Conservation (phyloP, 2,888 invertebrate species). For the Tenthredo distinguenda region DNA sequence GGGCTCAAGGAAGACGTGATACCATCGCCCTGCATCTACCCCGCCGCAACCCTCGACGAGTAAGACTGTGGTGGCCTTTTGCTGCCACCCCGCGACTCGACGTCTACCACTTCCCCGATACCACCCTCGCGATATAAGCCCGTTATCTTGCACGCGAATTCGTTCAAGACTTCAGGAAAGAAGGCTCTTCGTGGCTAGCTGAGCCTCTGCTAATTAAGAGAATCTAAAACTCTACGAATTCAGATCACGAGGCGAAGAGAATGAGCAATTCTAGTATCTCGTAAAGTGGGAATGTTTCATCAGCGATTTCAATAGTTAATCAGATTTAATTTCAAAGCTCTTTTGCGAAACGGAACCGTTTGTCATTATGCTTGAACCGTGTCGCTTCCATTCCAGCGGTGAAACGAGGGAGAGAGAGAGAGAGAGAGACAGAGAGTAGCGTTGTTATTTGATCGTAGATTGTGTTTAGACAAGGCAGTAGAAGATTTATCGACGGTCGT, state of each 20-base stretch:
- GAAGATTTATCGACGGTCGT: slow-evolving; percentile 69
- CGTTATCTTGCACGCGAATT: slow-evolving; percentile 77
- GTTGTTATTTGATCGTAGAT: slow-evolving; percentile 64
- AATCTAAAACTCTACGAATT: background rate
- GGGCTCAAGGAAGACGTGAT: slow-evolving; percentile 40
- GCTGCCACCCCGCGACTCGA: slow-evolving; percentile 70
- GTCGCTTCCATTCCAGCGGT: slow-evolving; percentile 7
- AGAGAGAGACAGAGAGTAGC: background rate
- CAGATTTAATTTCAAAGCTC: background rate
- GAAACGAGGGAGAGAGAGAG: background rate
- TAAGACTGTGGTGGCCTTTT: slow-evolving; percentile 71
- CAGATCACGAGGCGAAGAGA: background rate
- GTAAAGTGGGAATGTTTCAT: background rate
- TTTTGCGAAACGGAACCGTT: slow-evolving; percentile 31
- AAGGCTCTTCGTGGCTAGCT: background rate
- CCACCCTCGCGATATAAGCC: slow-evolving; percentile 63
- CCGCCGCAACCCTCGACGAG: slow-evolving; percentile 27
- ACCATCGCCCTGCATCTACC: slow-evolving; percentile 27
- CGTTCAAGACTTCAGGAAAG: slow-evolving; percentile 65
- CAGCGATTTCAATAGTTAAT: background rate
- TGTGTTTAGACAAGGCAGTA: slow-evolving; percentile 68
- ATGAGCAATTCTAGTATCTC: background rate
- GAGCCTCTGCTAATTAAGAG: background rate
- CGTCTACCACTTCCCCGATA: slow-evolving; percentile 60
- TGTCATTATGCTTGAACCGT: slow-evolving; percentile 32